These are phyloP conservation scores for Danio jaintianensis DNA, from an alignment of 2,797 vertebrate genomes.

Conservation along the genomic window DNA sequence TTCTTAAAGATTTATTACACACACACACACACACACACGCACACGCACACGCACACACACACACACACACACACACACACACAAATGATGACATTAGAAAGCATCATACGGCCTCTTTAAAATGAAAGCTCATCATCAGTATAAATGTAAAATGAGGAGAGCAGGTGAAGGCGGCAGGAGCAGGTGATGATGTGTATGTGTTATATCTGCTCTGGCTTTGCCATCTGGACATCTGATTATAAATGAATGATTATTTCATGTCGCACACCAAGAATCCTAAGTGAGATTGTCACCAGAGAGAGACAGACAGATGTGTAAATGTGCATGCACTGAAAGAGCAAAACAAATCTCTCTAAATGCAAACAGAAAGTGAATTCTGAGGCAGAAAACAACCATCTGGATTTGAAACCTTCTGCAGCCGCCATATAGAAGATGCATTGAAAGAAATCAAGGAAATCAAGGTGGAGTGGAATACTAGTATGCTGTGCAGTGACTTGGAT, in stretches of 20 bases:
- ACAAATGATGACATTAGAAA: too few species aligned
- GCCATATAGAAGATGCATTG: background rate
- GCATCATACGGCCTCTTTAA: too few species aligned
- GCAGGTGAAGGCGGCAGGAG: background rate
- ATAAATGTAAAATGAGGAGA: background rate
- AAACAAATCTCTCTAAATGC: conserved; percentile 20
- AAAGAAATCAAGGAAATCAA: background rate
- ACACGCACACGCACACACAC: too few species aligned
- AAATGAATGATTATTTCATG: conserved; percentile 65
- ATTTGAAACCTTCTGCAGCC: conserved; percentile 7
- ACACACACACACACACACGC: too few species aligned
- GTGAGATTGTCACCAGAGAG: conserved; percentile 17
- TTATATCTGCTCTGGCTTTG: conserved; percentile 41
- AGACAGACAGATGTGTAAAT: conserved; percentile 9
- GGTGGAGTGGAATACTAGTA: background rate
- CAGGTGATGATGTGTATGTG: conserved; percentile 3
- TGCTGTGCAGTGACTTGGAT: background rate
- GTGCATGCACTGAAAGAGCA: conserved; percentile 18
- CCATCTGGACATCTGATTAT: conserved; percentile 66
- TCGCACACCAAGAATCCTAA: conserved; percentile 52
- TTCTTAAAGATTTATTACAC: too few species aligned
- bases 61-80: too few species aligned
- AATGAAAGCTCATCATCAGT: too few species aligned
- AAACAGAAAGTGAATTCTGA: conserved; percentile 44
- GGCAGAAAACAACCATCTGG: conserved; percentile 8